Evolutionary conservation across 2,797 vertebrate genomes (phyloP).

Genomic region (Ibycter americanus): DNA sequence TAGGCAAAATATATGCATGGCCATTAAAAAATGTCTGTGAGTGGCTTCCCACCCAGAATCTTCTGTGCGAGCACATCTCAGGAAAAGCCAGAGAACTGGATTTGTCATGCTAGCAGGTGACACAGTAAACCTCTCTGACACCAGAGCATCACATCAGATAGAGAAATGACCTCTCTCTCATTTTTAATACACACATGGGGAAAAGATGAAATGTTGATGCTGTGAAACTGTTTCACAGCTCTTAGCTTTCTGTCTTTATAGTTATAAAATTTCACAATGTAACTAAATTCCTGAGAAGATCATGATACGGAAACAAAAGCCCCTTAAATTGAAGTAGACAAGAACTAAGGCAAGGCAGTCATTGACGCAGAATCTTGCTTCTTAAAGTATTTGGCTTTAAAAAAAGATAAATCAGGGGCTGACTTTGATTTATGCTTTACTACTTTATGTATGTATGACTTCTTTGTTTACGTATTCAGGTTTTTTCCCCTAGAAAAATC

Average conservation of each 20-base stretch:
- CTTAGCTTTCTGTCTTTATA: constrained; percentile 44
- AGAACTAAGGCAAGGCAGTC: constrained; percentile 44
- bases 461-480: constrained; percentile 67
- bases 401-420: neutral
- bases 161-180: neutral
- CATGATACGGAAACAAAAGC: constrained; percentile 52
- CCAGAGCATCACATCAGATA: neutral
- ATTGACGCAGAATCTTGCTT: constrained; percentile 65
- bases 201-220: constrained; percentile 33
- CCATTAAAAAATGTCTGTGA: neutral
- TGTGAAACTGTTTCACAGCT: constrained; percentile 61
- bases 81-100: neutral
- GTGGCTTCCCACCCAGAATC: neutral
- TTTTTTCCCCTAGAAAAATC: constrained; percentile 32
- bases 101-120: constrained; percentile 45
- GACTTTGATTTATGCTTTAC: constrained; percentile 67
- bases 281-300: constrained; percentile 58
- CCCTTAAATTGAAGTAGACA: constrained; percentile 56
- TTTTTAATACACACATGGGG: constrained; percentile 22
- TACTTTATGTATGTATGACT: constrained; percentile 59
- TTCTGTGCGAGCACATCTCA: neutral
- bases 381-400: constrained; percentile 25
- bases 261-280: constrained; percentile 60
- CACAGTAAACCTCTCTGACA: constrained; percentile 29
- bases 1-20: neutral